A percentile compares a stretch with the other conserved stretches of the same genome.
These are phyloP conservation scores for Lindbergichthys nudifrons DNA, from an alignment of 2,797 vertebrate species.

Conservation along the genomic window DNA sequence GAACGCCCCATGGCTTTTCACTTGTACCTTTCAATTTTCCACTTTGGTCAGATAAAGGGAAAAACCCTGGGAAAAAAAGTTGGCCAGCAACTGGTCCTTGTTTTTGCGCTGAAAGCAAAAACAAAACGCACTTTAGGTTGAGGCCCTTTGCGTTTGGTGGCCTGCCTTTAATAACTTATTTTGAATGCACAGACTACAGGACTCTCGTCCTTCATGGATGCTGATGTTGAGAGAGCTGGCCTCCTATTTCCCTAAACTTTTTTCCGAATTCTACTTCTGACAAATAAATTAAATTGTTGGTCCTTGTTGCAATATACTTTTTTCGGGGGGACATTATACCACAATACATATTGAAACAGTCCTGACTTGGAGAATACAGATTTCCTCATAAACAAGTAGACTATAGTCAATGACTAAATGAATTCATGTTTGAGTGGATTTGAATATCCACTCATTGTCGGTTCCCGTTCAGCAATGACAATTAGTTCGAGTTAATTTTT, in stretches of 20 bases:
- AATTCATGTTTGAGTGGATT: slow-evolving; percentile 12
- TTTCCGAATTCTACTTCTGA: too few species aligned
- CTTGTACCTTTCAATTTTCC: slow-evolving; percentile 81
- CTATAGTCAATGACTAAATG: neutral
- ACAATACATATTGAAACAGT: too few species aligned
- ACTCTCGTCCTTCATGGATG: neutral
- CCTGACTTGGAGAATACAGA: neutral
- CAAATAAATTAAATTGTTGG: too few species aligned
- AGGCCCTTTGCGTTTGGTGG: slow-evolving; percentile 40
- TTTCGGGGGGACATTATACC: too few species aligned
- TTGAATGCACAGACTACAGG: neutral
- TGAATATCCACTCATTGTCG: slow-evolving; percentile 23
- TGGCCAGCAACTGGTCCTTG: slow-evolving; percentile 54
- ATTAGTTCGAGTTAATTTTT: slow-evolving; percentile 47
- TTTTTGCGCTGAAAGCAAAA: slow-evolving; percentile 28
- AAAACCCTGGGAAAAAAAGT: slow-evolving; percentile 75
- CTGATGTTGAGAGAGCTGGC: neutral
- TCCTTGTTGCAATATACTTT: too few species aligned
- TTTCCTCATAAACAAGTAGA: slow-evolving; percentile 22
- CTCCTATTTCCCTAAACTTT: neutral
- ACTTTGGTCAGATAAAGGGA: slow-evolving; percentile 76
- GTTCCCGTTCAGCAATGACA: slow-evolving; percentile 14
- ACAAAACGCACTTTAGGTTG: slow-evolving; percentile 48
- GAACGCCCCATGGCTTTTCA: slow-evolving; percentile 81
- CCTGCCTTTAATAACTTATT: slow-evolving; percentile 22